phyloP scores from a whole-genome alignment of 2,113 vertebrate genomes.

The Phyllostomus hastatus region DNA sequence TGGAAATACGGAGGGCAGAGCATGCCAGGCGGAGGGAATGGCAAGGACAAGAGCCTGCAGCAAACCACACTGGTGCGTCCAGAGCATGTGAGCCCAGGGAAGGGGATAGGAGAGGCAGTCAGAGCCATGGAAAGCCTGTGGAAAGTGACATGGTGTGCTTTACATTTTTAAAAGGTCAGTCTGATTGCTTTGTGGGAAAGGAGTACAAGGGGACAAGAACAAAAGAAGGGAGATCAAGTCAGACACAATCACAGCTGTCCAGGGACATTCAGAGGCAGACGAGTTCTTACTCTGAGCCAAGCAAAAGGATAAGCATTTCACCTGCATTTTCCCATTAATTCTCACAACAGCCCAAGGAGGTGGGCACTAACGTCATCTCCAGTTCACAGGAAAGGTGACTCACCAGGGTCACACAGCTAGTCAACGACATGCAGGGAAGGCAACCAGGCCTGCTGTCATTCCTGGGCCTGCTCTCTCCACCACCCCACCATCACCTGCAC shows the following conservation, averaged over 20 bases:
- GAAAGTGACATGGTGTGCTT: not conserved
- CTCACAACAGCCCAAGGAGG: not conserved
- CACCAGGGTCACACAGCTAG: not conserved
- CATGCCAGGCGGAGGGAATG: too few species aligned
- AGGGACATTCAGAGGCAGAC: not conserved
- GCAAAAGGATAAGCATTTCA: not conserved
- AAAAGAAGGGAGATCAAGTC: not conserved
- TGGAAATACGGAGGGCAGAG: not conserved
- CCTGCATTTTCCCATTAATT: not conserved
- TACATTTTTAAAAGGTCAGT: not conserved
- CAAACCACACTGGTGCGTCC: not conserved
- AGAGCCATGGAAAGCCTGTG: not conserved
- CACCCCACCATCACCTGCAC: not conserved
- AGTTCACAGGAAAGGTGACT: not conserved
- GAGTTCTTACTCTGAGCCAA: not conserved
- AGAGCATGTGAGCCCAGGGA: not conserved
- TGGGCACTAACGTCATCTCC: not conserved
- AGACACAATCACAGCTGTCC: not conserved
- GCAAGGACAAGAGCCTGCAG: not conserved
- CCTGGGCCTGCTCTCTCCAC: not conserved
- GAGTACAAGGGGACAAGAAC: not conserved
- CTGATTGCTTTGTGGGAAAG: not conserved
- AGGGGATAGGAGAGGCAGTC: rapidly evolving
- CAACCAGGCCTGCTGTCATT: not conserved
- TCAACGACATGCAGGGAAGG: not conserved